Evolutionary conservation across 2,113 vertebrate species (phyloP).

Genomic region (Nothoprocta pentlandii): DNA sequence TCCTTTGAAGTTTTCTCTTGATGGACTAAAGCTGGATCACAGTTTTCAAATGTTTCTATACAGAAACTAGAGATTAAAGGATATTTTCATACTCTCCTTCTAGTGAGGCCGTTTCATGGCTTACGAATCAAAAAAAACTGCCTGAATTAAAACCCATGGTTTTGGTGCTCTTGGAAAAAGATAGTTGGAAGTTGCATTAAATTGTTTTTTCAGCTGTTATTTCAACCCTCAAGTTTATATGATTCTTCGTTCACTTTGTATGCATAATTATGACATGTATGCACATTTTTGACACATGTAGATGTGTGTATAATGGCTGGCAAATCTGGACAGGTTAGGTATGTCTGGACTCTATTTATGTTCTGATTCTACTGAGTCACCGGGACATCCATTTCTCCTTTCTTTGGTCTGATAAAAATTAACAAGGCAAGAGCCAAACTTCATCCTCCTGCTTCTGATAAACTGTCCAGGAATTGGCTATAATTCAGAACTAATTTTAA

Average conservation of each 20-base stretch:
- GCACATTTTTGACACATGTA: not conserved
- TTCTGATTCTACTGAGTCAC: not conserved
- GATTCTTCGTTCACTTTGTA: not conserved
- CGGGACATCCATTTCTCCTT: not conserved
- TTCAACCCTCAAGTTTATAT: not conserved
- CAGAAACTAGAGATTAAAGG: not conserved
- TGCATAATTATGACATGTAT: not conserved
- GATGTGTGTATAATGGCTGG: not conserved
- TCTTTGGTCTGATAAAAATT: conserved; percentile 20
- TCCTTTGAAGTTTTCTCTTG: not conserved
- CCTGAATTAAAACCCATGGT: fast-evolving
- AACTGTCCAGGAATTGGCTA: conserved; percentile 9
- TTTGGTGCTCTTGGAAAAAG: not conserved
- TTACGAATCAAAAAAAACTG: not conserved
- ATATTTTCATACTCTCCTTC: not conserved
- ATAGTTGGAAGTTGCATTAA: not conserved
- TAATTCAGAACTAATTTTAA: conserved; percentile 29
- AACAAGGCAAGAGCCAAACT: not conserved
- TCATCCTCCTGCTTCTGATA: not conserved
- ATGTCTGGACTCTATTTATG: not conserved
- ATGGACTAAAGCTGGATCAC: not conserved
- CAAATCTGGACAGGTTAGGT: not conserved
- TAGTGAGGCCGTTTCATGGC: not conserved
- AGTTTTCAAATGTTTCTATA: not conserved
- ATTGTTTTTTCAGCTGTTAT: not conserved